Evolutionary conservation across 2,888 invertebrate genomes (phyloP).

Genomic region (Sinhomidia bicolor): DNA sequence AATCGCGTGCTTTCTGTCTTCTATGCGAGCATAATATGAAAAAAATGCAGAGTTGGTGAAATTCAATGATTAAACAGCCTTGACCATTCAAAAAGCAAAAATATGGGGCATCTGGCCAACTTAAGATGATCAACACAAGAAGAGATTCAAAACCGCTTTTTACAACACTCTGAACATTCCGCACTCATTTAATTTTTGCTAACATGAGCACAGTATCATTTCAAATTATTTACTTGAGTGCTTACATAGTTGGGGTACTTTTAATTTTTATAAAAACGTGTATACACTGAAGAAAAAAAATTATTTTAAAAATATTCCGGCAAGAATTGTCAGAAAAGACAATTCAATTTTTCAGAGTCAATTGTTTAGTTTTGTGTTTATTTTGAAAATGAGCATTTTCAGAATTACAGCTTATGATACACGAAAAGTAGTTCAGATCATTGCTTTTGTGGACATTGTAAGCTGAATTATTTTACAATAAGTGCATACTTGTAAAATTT

Average conservation of each 20-base stretch:
- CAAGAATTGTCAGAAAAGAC: too few species aligned
- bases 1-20: neutral
- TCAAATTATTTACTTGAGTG: neutral
- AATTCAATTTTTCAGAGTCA: neutral
- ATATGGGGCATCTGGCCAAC: slow-evolving; percentile 61
- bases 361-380: neutral
- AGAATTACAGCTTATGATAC: slow-evolving; percentile 54
- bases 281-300: slow-evolving; percentile 15
- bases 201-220: neutral
- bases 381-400: slow-evolving; percentile 61
- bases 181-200: neutral
- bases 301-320: neutral
- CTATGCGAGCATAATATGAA: neutral
- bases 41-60: slow-evolving; percentile 45
- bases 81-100: slow-evolving; percentile 33
- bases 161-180: neutral
- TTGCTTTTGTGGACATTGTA: slow-evolving; percentile 71
- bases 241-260: too few species aligned
- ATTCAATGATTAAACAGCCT: slow-evolving; percentile 62
- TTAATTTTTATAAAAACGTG: too few species aligned
- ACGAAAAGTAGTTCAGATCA: slow-evolving; percentile 63
- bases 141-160: slow-evolving; percentile 26
- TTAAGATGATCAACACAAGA: slow-evolving; percentile 24
- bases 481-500: neutral
- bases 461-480: slow-evolving; percentile 26